phyloP scores from a whole-genome alignment of 2,888 invertebrate species.

The Drosophila bunnanda region DNA sequence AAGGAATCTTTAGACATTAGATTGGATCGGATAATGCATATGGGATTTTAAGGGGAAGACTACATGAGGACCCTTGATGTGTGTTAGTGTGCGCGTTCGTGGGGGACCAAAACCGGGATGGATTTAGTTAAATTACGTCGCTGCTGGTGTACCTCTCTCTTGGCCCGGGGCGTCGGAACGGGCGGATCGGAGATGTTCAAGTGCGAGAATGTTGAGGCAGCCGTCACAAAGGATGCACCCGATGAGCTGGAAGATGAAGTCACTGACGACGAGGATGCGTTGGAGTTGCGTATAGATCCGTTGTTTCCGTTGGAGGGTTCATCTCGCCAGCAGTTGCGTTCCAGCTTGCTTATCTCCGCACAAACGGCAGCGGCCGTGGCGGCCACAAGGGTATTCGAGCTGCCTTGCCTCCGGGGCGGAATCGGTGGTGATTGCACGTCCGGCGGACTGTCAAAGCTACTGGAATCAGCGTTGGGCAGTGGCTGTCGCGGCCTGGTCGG shows the following conservation, averaged over 20 bases:
- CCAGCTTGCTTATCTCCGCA: slow-evolving; percentile 77
- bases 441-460: slow-evolving; percentile 83
- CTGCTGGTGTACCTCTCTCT: slow-evolving; percentile 83
- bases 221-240: slow-evolving; percentile 78
- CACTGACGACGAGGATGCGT: slow-evolving; percentile 69
- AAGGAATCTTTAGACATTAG: neutral
- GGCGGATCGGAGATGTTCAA: slow-evolving; percentile 74
- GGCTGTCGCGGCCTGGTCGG: slow-evolving; percentile 50
- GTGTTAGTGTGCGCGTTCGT: slow-evolving; percentile 50
- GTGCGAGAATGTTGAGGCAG: slow-evolving; percentile 77
- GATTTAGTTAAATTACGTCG: slow-evolving; percentile 56
- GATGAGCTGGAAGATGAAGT: slow-evolving; percentile 71
- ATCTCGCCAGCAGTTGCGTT: slow-evolving; percentile 81
- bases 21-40: neutral
- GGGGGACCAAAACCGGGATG: slow-evolving; percentile 60
- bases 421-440: slow-evolving; percentile 84
- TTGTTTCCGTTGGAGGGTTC: slow-evolving; percentile 57
- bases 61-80: slow-evolving; percentile 26
- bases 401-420: slow-evolving; percentile 79
- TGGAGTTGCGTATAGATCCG: slow-evolving; percentile 68
- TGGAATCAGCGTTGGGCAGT: slow-evolving; percentile 75
- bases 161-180: slow-evolving; percentile 82
- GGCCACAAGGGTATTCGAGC: slow-evolving; percentile 67
- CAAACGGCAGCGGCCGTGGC: slow-evolving; percentile 77
- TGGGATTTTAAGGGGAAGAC: slow-evolving; percentile 3